Evolutionary conservation across 2,888 invertebrate genomes (phyloP), one percentile per base, ranked within the genome.

Genomic region (Apamea monoglypha): DNA sequence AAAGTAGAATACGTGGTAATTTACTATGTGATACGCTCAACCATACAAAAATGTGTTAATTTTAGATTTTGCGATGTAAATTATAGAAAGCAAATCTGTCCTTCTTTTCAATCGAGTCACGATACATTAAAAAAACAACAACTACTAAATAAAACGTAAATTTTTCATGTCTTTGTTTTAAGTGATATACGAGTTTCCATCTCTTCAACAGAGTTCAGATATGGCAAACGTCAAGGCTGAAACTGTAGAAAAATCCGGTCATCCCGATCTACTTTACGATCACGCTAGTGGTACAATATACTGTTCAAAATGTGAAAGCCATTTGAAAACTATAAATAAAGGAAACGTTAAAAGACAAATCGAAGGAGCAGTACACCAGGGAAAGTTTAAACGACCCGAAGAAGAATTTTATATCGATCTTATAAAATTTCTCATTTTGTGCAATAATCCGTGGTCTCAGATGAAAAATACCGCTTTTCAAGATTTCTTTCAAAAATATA

Each of bases 141-240:
- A 47, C 47, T 47, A 47, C 47, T 14, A 47, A 47, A 47, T 47
- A 47, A 47, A 47, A 47, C 3, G 47, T 47, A 47, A 47, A 14
- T 14, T 47, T 47, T 47, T 47, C 47, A 47, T 47, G 47, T 47
- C 47, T 50, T 50, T 50, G 64, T 64, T 64, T 64, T 64, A 64
- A 25, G 36, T 36, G 64, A 64, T 18, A 21, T 36, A 64, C 36
- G 36, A 32, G 64, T 4, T 64, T 64, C 36, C 36, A 64, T 18
- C 32, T 64, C 36, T 64, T 18, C 36, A 64, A 64, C 16, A 64
- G 64, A 64, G 36, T 29, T 29, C 64, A 64, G 8, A 36, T 21
- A 64, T 64, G 64, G 64, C 36, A 64, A 64, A 36, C 36, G 36
- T 64, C 36, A 64, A 64, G 64, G 64, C 64, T 21, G 64, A 64